Conservation (phyloP, 1,140 invertebrate species). For the Drosophila elegans region DNA sequence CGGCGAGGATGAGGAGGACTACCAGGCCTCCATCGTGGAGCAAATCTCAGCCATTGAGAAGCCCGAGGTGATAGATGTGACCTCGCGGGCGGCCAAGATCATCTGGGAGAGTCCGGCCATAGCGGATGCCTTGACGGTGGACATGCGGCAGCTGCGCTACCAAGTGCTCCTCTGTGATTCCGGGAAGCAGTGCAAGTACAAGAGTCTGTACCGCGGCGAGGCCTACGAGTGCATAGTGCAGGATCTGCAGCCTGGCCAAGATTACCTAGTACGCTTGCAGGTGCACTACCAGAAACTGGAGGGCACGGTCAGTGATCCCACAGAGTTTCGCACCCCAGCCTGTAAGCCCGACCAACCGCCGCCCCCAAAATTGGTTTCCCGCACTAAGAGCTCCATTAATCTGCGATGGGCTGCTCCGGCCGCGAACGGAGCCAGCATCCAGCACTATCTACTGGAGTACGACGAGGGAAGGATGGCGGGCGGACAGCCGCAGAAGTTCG, state of each 20-base stretch:
- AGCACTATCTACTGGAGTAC: slow-evolving; percentile 91
- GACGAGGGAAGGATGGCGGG: slow-evolving; percentile 87
- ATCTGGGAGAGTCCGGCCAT: slow-evolving; percentile 90
- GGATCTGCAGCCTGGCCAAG: slow-evolving; percentile 92
- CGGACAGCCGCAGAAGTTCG: slow-evolving; percentile 87
- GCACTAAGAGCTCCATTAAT: slow-evolving; percentile 87
- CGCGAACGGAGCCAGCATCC: slow-evolving; percentile 92
- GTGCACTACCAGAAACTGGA: slow-evolving; percentile 86
- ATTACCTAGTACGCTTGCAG: slow-evolving; percentile 91
- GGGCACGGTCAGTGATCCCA: slow-evolving; percentile 86
- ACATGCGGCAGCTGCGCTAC: slow-evolving; percentile 88
- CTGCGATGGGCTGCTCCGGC: slow-evolving; percentile 88
- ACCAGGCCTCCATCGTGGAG: slow-evolving; percentile 87
- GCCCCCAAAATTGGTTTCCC: slow-evolving; percentile 87
- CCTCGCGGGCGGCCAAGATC: slow-evolving; percentile 91
- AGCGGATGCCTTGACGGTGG: slow-evolving; percentile 86
- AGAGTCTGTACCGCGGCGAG: slow-evolving; percentile 91
- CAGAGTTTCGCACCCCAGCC: slow-evolving; percentile 88
- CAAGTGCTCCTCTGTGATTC: slow-evolving; percentile 92
- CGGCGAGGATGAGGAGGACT: slow-evolving; percentile 86
- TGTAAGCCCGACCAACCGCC: slow-evolving; percentile 88
- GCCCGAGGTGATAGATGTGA: slow-evolving; percentile 91
- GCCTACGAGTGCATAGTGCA: slow-evolving; percentile 91
- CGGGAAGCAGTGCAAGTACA: slow-evolving; percentile 91
- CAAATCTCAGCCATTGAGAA: slow-evolving; percentile 90